A percentile compares a stretch with the other conserved stretches of the same genome.
phyloP scores from a whole-genome alignment of 2,888 invertebrate species.

The Agriotes lineatus region DNA sequence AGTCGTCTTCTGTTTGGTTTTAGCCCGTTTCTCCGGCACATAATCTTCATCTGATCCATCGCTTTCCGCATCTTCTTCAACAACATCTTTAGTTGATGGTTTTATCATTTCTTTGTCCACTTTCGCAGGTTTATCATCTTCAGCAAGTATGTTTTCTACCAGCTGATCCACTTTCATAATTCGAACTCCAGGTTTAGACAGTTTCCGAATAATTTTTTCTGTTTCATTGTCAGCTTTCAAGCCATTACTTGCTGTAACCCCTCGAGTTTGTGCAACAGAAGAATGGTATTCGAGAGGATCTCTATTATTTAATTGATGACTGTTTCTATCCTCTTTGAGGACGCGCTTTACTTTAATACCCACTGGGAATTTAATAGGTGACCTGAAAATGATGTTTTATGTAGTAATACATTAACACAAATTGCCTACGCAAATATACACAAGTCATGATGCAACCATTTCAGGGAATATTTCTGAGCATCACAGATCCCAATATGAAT shows the following conservation, averaged over 20 bases:
- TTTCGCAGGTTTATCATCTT: no score
- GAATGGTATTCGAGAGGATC: not conserved
- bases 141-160: not conserved
- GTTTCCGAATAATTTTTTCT: not conserved
- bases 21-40: not conserved
- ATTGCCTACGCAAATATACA: no score
- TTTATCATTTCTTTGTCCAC: no score
- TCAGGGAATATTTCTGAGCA: no score
- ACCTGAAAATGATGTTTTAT: constrained; percentile 54
- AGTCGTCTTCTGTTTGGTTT: not conserved
- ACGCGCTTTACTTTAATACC: constrained; percentile 41
- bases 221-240: not conserved
- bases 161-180: not conserved
- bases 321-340: not conserved
- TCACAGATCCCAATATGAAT: no score
- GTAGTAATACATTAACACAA: no score
- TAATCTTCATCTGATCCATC: constrained; percentile 7
- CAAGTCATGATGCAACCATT: no score
- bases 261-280: no score
- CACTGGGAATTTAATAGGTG: constrained; percentile 31
- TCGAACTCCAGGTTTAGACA: constrained; percentile 3
- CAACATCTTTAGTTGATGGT: no score
- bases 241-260: no score
- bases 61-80: not conserved
- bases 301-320: no score